Base-by-base conservation (phyloP, 2,797 vertebrate species). In the Lutjanus argentimaculatus region DNA sequence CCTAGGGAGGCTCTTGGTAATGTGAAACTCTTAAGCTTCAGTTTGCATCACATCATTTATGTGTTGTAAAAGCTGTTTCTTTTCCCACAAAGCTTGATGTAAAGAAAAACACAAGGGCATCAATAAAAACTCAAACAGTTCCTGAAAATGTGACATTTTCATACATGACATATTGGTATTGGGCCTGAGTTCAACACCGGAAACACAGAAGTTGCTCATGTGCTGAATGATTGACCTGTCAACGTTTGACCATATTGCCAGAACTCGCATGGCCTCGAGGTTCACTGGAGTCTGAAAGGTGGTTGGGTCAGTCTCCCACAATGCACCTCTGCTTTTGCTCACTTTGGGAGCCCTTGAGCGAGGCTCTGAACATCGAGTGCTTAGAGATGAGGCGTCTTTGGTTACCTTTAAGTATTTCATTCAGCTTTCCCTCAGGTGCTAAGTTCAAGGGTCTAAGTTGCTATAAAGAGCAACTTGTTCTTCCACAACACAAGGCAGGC, bases 221-320 rank as follows among this genome's bases (percentile, higher is more conserved):
- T 61, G 57, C n/a, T 87, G 87, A 87, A 77, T 85, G 88, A 93
- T 88, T 79, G 76, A 85, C 64, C 69, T 80, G 91, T 91, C 91
- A 88, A 22, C 59, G 16, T 84, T 58, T 16, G 8, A 51, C 30
- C 75, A 40, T 57, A 67, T 53, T 80, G 74, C 75, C 78, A 67
- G 79, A 40, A 15, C 66, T 79, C 11, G 2, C 58, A 40, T 46
- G 71, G 67, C 77, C 82, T 79, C 72, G 55, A 73, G 88, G 80
- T 68, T 79, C 61, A 77, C 80, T 85, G 77, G 66, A 72, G 80
- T 78, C 58, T 76, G 48, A 83, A 86, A 87, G 63, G 72, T 76
- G 71, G 57, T 67, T 53, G 66, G 85, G 77, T 88, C 70, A 85
- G 6, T 83, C 53, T 84, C 58, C 42, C 68, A 52, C 72, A 75